These are phyloP conservation scores for Galaxias olidus DNA, from an alignment of 2,797 vertebrate genomes.

Conservation along the genomic window DNA sequence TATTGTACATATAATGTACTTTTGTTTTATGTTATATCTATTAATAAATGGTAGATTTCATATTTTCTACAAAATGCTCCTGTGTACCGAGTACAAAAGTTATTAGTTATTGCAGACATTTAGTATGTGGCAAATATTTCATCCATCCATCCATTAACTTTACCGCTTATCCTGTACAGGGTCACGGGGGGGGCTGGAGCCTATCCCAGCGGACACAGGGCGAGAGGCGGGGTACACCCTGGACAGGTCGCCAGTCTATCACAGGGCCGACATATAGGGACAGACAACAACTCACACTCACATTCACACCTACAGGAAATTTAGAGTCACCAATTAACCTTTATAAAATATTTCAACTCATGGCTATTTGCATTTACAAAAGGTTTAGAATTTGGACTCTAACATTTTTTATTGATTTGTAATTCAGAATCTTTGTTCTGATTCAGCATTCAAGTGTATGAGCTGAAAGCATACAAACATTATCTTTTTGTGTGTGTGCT, in stretches of 20 bases:
- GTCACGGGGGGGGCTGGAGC: too few relatives aligned
- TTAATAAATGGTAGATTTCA: conserved; percentile 82
- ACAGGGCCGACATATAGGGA: too few relatives aligned
- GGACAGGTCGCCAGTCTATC: too few relatives aligned
- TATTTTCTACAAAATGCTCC: conserved; percentile 97
- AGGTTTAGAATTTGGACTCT: conserved; percentile 71
- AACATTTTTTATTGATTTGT: conserved; percentile 84
- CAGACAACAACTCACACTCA: too few relatives aligned
- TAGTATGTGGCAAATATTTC: conserved; percentile 88
- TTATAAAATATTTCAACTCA: conserved; percentile 83
- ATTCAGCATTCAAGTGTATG: conserved; percentile 81
- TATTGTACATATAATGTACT: conserved; percentile 88
- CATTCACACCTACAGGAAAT: too few relatives aligned
- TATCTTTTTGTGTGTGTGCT: conserved; percentile 85
- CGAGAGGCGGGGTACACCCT: too few relatives aligned
- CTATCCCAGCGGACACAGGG: too few relatives aligned
- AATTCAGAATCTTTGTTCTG: conserved; percentile 78
- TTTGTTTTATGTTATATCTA: conserved; percentile 92
- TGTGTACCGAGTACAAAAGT: conserved; percentile 91
- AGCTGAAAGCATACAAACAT: conserved; percentile 83
- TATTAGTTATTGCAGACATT: conserved; percentile 86
- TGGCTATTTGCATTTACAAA: conserved; percentile 82
- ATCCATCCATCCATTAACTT: too few relatives aligned
- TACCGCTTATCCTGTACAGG: too few relatives aligned
- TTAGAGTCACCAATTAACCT: too few relatives aligned